These are phyloP conservation scores for Caenorhabditis sp. DNA, from an alignment of 2,888 invertebrate species.

Conservation along the genomic window DNA sequence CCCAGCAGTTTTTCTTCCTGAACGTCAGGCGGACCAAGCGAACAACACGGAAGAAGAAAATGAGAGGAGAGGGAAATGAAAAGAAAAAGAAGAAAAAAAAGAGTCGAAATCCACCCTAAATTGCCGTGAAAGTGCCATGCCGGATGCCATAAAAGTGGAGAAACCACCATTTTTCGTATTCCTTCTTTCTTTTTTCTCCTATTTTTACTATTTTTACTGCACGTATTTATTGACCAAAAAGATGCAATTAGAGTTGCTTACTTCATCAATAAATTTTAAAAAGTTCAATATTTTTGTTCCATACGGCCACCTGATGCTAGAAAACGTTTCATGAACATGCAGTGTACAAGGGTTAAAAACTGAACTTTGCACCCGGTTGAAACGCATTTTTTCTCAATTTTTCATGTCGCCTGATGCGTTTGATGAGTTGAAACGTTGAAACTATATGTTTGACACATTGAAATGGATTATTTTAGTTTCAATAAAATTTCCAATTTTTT, in stretches of 20 bases:
- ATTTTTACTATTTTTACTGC: too few relatives aligned
- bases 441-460: too few relatives aligned
- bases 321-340: neutral
- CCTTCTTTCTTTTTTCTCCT: neutral
- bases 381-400: neutral
- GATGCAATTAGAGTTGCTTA: too few relatives aligned
- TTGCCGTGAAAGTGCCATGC: constrained; percentile 1
- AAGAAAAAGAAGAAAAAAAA: neutral
- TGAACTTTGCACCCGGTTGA: constrained; percentile 7
- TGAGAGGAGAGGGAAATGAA: neutral
- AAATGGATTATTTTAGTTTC: too few relatives aligned
- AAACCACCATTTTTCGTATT: neutral
- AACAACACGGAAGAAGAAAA: constrained; percentile 3
- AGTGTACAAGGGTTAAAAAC: neutral
- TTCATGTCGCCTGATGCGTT: neutral
- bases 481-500: too few relatives aligned
- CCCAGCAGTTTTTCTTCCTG: neutral
- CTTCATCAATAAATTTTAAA: too few relatives aligned
- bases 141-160: constrained; percentile 3
- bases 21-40: neutral
- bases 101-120: constrained; percentile 2
- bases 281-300: too few relatives aligned
- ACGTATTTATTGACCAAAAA: too few relatives aligned
- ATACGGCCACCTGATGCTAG: too few relatives aligned
- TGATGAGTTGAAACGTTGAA: neutral